Evolutionary conservation across 2,888 invertebrate genomes (phyloP), one percentile per base, ranked within the genome.

Genomic region (Cheilosia grossa): DNA sequence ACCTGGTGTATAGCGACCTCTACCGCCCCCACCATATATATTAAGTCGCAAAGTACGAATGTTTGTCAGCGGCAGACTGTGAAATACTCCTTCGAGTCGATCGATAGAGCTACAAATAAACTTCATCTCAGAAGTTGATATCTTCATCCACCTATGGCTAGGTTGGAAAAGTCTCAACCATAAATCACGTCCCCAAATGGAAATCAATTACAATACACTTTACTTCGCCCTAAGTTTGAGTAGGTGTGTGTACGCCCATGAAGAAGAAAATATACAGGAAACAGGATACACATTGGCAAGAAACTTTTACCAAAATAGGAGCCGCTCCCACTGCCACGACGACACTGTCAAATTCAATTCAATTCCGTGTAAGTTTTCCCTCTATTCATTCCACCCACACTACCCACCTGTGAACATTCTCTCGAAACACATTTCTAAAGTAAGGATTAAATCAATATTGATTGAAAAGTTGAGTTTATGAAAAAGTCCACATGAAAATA

Each of bases 381-480:
- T 47, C 47, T 47, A 17, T 44, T 40, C 53, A n/a, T 24, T 40
- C 42, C 21, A 30, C 24, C 53, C 15, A 2, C 7, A 37, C 51
- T 33, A 67, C 58, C 58, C 53, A 82, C 70, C 82, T 77, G 53
- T 70, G 72, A 82, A 33, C 47, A 54, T 66, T 72, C 56, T 67
- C 61, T 61, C 40, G 56, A 72, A 67, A 74, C 70, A 69, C 27
- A 74, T 64, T 74, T 66, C 69, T 27, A 33, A 42, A 19, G 61
- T 77, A 61, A 51, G 79, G 69, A 79, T 83, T 66, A 69, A 79
- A 69, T 83, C 54, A 79, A 79, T 59, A 79, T 79, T 79, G 73
- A 79, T 83, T 74, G 79, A 74, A 83, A 83, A 70, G 83, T 74
- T 79, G 30, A 49, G 17, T 74, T 79, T 77, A 56, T 53, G 61